A percentile compares a stretch with the other conserved stretches of the same genome.
Evolutionary conservation across 2,113 vertebrate species (phyloP).

Genomic region (Merops nubicus): DNA sequence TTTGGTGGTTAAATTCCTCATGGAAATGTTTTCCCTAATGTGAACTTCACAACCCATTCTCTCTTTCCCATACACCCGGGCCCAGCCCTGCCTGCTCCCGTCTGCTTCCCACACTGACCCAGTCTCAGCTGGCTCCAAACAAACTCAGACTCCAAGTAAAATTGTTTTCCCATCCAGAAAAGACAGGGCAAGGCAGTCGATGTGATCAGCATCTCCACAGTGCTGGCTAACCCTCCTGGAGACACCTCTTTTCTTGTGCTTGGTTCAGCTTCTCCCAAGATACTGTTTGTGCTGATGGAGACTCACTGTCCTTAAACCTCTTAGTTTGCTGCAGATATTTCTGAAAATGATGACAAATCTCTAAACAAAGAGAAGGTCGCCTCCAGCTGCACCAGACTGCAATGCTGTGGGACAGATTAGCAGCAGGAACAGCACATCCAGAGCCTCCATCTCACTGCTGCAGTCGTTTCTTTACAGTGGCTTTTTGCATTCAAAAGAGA

Average conservation of each 20-base stretch:
- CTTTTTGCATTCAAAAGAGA: background rate
- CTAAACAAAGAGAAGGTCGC: background rate
- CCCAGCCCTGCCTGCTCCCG: background rate
- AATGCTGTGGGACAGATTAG: background rate
- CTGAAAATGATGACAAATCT: background rate
- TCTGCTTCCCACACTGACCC: background rate
- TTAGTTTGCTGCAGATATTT: background rate
- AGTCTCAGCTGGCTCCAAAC: background rate
- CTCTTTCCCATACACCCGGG: background rate
- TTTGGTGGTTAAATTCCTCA: background rate
- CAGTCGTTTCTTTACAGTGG: background rate
- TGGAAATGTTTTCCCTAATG: background rate
- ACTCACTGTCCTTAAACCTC: background rate
- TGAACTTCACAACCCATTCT: background rate
- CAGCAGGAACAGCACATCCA: background rate
- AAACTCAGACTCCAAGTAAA: background rate
- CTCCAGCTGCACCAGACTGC: background rate
- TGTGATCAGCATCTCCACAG: fast-evolving
- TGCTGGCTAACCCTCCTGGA: fast-evolving
- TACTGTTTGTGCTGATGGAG: fast-evolving
- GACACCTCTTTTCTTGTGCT: background rate
- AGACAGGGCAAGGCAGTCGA: background rate
- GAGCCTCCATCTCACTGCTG: fast-evolving
- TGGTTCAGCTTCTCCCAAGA: background rate
- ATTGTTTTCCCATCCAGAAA: background rate